Conservation (phyloP, 2,888 invertebrate genomes). For the Hylaea fasciaria region DNA sequence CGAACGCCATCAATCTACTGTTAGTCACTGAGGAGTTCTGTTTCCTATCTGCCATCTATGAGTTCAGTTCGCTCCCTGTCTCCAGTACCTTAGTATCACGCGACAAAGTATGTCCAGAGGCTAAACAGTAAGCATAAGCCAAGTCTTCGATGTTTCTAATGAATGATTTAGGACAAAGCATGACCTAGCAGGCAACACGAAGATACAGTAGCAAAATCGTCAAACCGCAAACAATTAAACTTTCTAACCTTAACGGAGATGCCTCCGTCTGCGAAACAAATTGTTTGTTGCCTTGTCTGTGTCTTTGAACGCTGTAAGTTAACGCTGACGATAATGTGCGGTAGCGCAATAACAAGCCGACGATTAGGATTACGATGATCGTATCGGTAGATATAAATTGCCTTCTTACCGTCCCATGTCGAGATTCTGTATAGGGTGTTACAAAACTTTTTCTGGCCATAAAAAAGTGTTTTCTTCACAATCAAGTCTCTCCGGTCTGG, state of each 20-base stretch:
- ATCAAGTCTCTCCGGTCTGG: background rate
- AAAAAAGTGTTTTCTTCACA: background rate
- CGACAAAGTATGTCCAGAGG: no score
- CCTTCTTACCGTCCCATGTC: conserved; percentile 28
- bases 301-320: conserved; percentile 22
- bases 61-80: no score
- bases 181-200: no score
- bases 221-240: background rate
- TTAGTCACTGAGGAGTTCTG: no score
- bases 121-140: no score
- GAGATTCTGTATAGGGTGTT: conserved; percentile 8
- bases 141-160: no score
- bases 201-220: no score
- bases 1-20: no score
- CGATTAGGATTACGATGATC: conserved; percentile 47
- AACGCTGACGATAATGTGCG: conserved; percentile 9
- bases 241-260: conserved; percentile 6
- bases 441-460: background rate
- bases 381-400: conserved; percentile 42
- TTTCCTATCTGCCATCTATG: no score
- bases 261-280: conserved; percentile 32
- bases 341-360: conserved; percentile 32
- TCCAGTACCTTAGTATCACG: no score
- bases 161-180: no score
- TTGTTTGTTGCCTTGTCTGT: conserved; percentile 41